These are phyloP conservation scores for Falco punctatus DNA, from an alignment of 2,113 vertebrate genomes.

Conservation along the genomic window DNA sequence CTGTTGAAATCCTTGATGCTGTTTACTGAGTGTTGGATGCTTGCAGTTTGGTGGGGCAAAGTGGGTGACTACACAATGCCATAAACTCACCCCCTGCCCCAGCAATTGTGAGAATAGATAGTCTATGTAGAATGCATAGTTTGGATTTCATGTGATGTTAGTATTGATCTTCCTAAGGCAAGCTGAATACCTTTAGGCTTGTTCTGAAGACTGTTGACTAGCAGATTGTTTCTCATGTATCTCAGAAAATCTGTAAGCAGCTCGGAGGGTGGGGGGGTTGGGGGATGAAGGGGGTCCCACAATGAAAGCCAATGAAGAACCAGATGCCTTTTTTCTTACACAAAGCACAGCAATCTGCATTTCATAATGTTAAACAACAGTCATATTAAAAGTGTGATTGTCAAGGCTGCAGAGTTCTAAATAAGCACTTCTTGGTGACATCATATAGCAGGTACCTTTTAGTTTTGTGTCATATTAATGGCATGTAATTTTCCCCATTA, in stretches of 20 bases:
- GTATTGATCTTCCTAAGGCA: neutral
- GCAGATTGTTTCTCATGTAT: neutral
- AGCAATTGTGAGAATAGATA: neutral
- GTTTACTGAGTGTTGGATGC: neutral
- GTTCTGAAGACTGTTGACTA: neutral
- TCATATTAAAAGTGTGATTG: neutral
- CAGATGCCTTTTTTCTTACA: neutral
- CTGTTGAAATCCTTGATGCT: neutral
- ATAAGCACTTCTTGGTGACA: neutral
- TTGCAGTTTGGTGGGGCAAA: neutral
- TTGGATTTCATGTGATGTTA: neutral
- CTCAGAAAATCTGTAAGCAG: neutral
- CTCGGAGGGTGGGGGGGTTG: neutral
- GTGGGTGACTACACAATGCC: neutral
- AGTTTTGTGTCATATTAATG: neutral
- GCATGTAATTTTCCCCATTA: neutral
- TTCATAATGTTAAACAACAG: neutral
- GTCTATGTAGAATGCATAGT: neutral
- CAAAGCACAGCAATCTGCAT: neutral
- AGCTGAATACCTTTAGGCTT: neutral
- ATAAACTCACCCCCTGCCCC: neutral
- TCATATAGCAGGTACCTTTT: neutral
- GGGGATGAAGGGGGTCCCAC: too few species aligned
- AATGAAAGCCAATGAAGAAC: neutral
- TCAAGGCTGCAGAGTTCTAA: neutral